Conservation (phyloP, 2,888 invertebrate genomes). For the Lasioglossum villosulum region DNA sequence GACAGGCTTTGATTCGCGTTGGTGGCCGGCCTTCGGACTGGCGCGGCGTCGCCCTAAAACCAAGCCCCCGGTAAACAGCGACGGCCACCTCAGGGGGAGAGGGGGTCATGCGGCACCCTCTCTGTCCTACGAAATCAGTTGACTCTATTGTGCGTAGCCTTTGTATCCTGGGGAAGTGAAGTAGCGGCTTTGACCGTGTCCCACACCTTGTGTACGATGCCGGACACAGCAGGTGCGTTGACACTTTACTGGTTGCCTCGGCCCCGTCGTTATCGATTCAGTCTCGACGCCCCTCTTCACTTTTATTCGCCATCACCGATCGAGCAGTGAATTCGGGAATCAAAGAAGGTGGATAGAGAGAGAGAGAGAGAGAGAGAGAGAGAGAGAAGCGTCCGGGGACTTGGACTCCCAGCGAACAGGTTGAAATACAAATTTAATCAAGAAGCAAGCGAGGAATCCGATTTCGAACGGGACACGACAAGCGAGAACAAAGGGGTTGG, state of each 20-base stretch:
- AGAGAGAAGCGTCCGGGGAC: background rate
- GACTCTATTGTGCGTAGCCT: slow-evolving; percentile 69
- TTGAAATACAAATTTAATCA: slow-evolving; percentile 42
- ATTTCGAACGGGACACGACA: slow-evolving; percentile 11
- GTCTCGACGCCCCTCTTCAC: slow-evolving; percentile 37
- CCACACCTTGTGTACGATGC: slow-evolving; percentile 54
- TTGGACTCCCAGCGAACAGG: background rate
- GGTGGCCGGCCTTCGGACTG: slow-evolving; percentile 49
- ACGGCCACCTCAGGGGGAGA: slow-evolving; percentile 39
- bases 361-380: background rate
- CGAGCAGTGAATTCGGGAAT: slow-evolving; percentile 27
- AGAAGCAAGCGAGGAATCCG: slow-evolving; percentile 5
- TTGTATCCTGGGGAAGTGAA: slow-evolving; percentile 62
- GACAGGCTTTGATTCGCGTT: slow-evolving; percentile 74
- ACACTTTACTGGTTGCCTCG: slow-evolving; percentile 49
- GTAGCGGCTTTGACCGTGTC: slow-evolving; percentile 68
- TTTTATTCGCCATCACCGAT: slow-evolving; percentile 32
- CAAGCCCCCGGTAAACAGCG: slow-evolving; percentile 58
- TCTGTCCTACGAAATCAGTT: slow-evolving; percentile 57
- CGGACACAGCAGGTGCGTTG: slow-evolving; percentile 56
- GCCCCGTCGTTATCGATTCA: slow-evolving; percentile 43
- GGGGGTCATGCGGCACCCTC: slow-evolving; percentile 36
- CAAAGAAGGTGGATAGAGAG: slow-evolving; percentile 14
- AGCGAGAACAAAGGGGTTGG: slow-evolving; percentile 3
- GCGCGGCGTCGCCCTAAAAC: slow-evolving; percentile 54